These are phyloP conservation scores for Sterrhoptilus dennistouni DNA, from an alignment of 2,113 vertebrate genomes.

Conservation along the genomic window DNA sequence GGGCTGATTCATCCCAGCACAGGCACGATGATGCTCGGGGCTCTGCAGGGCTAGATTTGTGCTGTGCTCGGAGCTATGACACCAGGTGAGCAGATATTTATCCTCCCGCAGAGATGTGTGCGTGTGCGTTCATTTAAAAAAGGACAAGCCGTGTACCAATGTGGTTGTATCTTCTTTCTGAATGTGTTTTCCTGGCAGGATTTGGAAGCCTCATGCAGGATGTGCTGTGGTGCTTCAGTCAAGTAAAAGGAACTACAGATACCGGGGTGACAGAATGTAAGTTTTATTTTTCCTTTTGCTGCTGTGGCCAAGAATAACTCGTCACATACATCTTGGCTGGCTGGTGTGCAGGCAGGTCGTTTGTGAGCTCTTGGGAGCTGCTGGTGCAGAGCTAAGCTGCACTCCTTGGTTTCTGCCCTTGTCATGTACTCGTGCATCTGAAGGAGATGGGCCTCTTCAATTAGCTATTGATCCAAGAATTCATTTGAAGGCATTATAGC, in stretches of 20 bases:
- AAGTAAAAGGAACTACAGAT: constrained; percentile 73
- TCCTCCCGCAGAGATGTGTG: background rate
- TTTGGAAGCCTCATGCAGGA: constrained; percentile 73
- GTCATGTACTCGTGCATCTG: background rate
- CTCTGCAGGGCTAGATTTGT: background rate
- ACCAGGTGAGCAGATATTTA: constrained; percentile 43
- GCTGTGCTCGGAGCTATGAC: constrained; percentile 46
- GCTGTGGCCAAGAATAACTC: background rate
- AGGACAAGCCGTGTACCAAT: background rate
- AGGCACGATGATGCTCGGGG: background rate
- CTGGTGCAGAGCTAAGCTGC: background rate
- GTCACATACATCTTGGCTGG: background rate
- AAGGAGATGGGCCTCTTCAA: background rate
- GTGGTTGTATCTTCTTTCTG: background rate
- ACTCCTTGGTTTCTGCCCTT: background rate
- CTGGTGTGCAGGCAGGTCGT: background rate
- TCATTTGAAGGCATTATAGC: background rate
- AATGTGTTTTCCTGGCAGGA: constrained; percentile 57
- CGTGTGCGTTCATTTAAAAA: background rate
- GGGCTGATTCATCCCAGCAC: background rate
- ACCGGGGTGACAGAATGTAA: constrained; percentile 73
- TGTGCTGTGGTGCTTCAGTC: constrained; percentile 76
- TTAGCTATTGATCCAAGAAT: background rate
- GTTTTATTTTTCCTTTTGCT: constrained; percentile 26
- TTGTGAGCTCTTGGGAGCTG: background rate